Percentiles rank a stretch among this genome's conserved stretches.
Evolutionary conservation across 2,888 invertebrate species (phyloP).

Genomic region (Drosophila greeni): DNA sequence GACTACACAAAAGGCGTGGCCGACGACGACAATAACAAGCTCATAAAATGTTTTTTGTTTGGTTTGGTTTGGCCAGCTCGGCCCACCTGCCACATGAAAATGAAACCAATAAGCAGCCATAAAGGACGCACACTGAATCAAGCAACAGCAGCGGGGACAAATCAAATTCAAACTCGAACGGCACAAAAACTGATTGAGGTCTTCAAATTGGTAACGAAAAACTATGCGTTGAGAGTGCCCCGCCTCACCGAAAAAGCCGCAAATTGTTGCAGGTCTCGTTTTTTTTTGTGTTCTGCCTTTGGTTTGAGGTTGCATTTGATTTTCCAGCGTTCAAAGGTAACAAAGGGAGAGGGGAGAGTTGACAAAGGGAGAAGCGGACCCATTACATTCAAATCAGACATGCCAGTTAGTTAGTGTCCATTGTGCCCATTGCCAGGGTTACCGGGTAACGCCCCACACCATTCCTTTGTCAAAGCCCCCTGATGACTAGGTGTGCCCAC

Average conservation of each 20-base stretch:
- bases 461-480: not conserved
- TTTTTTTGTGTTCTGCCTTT: conserved; percentile 7
- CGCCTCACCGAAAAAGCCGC: conserved; percentile 33
- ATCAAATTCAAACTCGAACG: conserved; percentile 57
- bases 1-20: conserved; percentile 65
- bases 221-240: conserved; percentile 26
- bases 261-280: conserved; percentile 32
- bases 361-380: conserved; percentile 45
- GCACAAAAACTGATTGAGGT: conserved; percentile 59
- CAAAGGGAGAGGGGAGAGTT: conserved; percentile 13
- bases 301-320: conserved; percentile 42
- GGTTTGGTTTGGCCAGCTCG: conserved; percentile 23
- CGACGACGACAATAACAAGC: conserved; percentile 63
- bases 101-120: conserved; percentile 60
- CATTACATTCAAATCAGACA: conserved; percentile 72
- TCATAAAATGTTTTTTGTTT: conserved; percentile 56
- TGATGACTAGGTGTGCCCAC: not conserved
- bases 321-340: conserved; percentile 30
- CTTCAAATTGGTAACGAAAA: conserved; percentile 45
- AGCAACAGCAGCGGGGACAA: conserved; percentile 18
- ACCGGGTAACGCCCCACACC: not conserved
- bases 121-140: conserved; percentile 22
- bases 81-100: conserved; percentile 45
- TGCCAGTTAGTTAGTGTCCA: conserved; percentile 69
- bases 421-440: conserved; percentile 50